A percentile compares a stretch with the other conserved stretches of the same genome.
These are phyloP conservation scores for Bubo scandiacus DNA, from an alignment of 2,113 vertebrate genomes.

Conservation along the genomic window DNA sequence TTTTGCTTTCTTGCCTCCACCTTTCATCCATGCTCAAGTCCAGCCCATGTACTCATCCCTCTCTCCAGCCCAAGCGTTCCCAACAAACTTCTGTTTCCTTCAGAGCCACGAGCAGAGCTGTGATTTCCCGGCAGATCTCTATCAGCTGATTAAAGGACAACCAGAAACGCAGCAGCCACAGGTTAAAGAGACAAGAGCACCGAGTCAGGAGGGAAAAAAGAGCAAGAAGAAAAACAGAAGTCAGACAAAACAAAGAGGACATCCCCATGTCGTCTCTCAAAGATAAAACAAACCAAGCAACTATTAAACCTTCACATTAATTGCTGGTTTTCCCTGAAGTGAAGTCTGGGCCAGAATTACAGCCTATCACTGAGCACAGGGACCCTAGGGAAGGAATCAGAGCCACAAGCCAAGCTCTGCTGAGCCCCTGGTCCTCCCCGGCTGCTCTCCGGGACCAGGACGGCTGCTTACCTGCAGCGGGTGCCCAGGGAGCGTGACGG, in stretches of 20 bases:
- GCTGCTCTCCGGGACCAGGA: neutral
- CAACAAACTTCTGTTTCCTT: neutral
- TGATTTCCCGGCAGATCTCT: neutral
- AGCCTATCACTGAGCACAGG: neutral
- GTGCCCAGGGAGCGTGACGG: fast-evolving
- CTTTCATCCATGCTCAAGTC: neutral
- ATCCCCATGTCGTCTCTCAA: neutral
- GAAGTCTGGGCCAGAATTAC: too few species aligned
- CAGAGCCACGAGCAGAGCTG: neutral
- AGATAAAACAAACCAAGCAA: neutral
- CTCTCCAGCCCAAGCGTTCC: neutral
- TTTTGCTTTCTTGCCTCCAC: neutral
- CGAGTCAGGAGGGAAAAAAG: neutral
- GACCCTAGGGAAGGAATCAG: neutral
- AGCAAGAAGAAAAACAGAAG: neutral
- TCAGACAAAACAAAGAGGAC: neutral
- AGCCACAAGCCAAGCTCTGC: neutral
- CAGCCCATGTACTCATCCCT: neutral
- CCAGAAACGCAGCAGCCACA: neutral
- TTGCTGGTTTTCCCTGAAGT: fast-evolving
- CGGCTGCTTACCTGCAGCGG: neutral
- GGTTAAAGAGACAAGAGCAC: neutral
- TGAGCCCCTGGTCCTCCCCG: neutral
- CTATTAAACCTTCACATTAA: neutral
- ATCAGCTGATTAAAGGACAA: neutral